Evolutionary conservation across 2,113 vertebrate genomes (phyloP).

Genomic region (sheep (Ovis aries)): ARS-UI_Ramb_v3.0 NC_056066.1:7666001-7666500

Average conservation of each 20-base stretch:
- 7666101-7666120: neutral
- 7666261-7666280: neutral
- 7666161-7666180: neutral
- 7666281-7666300: neutral
- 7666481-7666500: neutral
- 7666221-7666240: neutral
- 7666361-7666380: neutral
- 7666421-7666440: neutral
- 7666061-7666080: conserved; percentile 17
- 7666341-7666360: neutral
- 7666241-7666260: neutral
- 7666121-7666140: neutral
- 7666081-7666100: neutral
- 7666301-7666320: neutral
- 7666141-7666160: neutral
- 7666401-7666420: neutral
- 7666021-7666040: neutral
- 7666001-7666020: conserved; percentile 47
- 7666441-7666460: neutral
- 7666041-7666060: conserved; percentile 5
- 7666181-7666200: neutral
- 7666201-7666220: neutral
- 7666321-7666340: neutral
- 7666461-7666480: neutral
- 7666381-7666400: neutral